Percentiles rank a stretch among this genome's conserved stretches.
Conservation (phyloP, 2,113 vertebrate genomes). For the Pangasianodon hypophthalmus region DNA sequence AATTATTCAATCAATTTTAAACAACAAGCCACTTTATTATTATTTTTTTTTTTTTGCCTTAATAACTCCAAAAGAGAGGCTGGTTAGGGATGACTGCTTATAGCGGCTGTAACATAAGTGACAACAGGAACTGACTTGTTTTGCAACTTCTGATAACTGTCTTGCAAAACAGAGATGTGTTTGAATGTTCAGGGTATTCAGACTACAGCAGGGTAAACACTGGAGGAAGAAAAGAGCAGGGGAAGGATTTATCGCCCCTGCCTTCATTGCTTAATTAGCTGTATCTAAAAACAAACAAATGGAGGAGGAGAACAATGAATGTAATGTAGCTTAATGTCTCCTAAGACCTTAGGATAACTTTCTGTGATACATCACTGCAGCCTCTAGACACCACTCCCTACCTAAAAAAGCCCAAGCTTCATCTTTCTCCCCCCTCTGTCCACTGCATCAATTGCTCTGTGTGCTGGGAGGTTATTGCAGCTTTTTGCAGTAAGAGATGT, state of each 20-base stretch:
- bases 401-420: conserved; percentile 35
- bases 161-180: background rate
- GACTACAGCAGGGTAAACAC: conserved; percentile 3
- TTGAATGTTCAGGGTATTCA: background rate
- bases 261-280: conserved; percentile 46
- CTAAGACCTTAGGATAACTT: conserved; percentile 50
- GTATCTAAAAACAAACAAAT: conserved; percentile 58
- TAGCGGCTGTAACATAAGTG: background rate
- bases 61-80: background rate
- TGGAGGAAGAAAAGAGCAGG: background rate
- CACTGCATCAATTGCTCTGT: conserved; percentile 37
- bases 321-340: conserved; percentile 52
- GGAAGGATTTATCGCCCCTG: conserved; percentile 45
- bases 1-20: background rate
- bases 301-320: conserved; percentile 51
- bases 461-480: conserved; percentile 35
- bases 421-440: conserved; percentile 5
- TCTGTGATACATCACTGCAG: conserved; percentile 51
- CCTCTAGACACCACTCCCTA: conserved; percentile 27
- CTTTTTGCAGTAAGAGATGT: conserved; percentile 32
- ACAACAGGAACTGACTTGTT: background rate
- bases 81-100: background rate
- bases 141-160: background rate
- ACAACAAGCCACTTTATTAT: background rate
- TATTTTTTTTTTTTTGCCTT: background rate